Evolutionary conservation across 2,888 invertebrate species (phyloP), one percentile per base, ranked within the genome.

Genomic region (Helobdella robusta): DNA sequence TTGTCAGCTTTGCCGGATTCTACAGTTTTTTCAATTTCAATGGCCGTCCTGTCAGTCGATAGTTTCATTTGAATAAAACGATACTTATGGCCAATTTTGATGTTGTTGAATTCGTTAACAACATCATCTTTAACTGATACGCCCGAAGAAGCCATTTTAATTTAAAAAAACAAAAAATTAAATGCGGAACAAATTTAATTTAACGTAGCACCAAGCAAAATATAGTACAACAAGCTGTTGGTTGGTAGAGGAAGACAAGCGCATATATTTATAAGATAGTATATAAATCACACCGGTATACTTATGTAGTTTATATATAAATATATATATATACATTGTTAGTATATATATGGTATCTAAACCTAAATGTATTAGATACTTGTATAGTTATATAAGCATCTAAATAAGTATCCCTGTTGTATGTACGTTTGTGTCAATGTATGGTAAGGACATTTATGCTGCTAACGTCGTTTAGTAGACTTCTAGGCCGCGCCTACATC

Each of bases 131-230:
- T 48, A n/a, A 68, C 68, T 18, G 64, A 59, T 15, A 68, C 64
- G 20, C 68, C 68, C 30, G 66, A 67, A 25, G 52, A 40, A 23
- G 67, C 60, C 67, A 67, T 67, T 30, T 65, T 67, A 34, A 32
- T 35, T 23, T 18, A 44, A 18, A 30, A 44, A 20, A 30, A 23
- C 28, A 56, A n/a, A 30, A n/a, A n/a, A 5, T 28, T n/a, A 20
- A 30, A 56, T 32, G 30, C 23, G 56, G 15, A 48, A 40, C 11
- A 18, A 40, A 40, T 15, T 15, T 15, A 44, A 18, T 15, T 44
- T 44, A n/a, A n/a, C n/a, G n/a, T n/a, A n/a, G n/a, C n/a, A n/a
- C n/a, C n/a, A n/a, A n/a, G n/a, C n/a, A n/a, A n/a, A n/a, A n/a
- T n/a, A n/a, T n/a, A n/a, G n/a, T n/a, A n/a, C n/a, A n/a, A n/a